These are phyloP conservation scores for Lerema accius DNA, from an alignment of 1,140 invertebrate species.

Conservation along the genomic window DNA sequence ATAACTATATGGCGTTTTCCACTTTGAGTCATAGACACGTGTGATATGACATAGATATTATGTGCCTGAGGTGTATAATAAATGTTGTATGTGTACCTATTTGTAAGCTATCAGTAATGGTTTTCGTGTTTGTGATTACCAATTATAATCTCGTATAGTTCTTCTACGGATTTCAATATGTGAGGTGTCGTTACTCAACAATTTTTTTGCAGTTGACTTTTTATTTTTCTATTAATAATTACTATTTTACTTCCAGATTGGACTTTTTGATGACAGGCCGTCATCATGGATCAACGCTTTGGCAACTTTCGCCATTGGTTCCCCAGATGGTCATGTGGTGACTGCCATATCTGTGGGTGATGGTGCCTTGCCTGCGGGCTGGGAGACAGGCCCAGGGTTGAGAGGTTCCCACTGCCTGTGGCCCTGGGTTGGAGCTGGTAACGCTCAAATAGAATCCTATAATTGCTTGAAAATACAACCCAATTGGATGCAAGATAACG, in stretches of 20 bases:
- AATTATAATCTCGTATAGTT: too few relatives aligned
- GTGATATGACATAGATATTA: too few relatives aligned
- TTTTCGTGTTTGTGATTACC: too few relatives aligned
- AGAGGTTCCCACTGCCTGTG: conserved; percentile 70
- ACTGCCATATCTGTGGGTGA: conserved; percentile 63
- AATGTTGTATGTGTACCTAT: too few relatives aligned
- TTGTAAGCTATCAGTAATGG: too few relatives aligned
- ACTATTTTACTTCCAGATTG: conserved; percentile 60
- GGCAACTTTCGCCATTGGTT: conserved; percentile 43
- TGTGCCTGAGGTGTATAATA: too few relatives aligned
- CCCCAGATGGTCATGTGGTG: conserved; percentile 51
- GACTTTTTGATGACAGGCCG: conserved; percentile 62
- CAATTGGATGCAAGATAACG: conserved; percentile 75
- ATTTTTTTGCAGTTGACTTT: too few relatives aligned
- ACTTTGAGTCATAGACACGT: too few relatives aligned
- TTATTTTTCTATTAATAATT: too few relatives aligned
- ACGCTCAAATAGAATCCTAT: conserved; percentile 51
- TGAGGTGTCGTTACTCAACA: too few relatives aligned
- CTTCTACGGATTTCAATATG: too few relatives aligned
- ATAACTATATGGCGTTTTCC: too few relatives aligned
- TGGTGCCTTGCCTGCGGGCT: conserved; percentile 57
- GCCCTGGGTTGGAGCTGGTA: conserved; percentile 69
- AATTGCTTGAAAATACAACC: conserved; percentile 77
- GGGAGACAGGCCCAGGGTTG: conserved; percentile 54
- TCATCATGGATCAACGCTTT: conserved; percentile 58